Base-by-base conservation (phyloP, 2,797 vertebrate genomes). In the Sorex maritimensis region DNA sequence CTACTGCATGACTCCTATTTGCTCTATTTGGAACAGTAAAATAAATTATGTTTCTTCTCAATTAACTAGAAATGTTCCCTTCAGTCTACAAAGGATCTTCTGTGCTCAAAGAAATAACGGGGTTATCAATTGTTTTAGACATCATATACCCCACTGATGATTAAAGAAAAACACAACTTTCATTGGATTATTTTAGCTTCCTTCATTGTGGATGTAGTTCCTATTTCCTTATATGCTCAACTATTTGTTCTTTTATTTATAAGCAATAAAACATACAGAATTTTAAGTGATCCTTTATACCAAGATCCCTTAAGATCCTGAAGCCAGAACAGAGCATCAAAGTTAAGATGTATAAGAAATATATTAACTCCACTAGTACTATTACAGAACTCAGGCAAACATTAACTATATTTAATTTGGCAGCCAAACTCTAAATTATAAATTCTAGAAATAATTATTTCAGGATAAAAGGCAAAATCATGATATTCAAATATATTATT, bases 381-480 rank as follows among this genome's bases (percentile, higher is more conserved):
- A 85, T 86, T 95, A 90, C 69, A 90, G 91, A 93, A 81, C 58
- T 85, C 75, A 1, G 93, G 24, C 65, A 96, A 93, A 90, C 44
- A 86, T n/a, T 96, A 90, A 81, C 44, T 26, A 95, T 67, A 94
- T 89, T 91, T 95, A 96, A 86, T 80, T 72, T 93, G 93, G 93
- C 69, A 80, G 92, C 61, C 88, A 69, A 75, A 14, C 24, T 81
- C 2, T 95, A 77, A 83, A 46, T 95, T 95, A 90, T 82, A 61
- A 94, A 93, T 38, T 73, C 92, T 91, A 97, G 10, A 81, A 95
- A 95, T 21, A 74, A 87, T 86, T 85, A 95, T 93, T 75, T 75
- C 89, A 91, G 63, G 86, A 97, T 93, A 96, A 97, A 97, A 95
- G 63, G 46, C 77, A 97, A 95, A 96, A 90, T 92, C 85, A 97